Percentiles rank a stretch among this genome's conserved stretches.
These are phyloP conservation scores for Notarius lentiginosus DNA, from an alignment of 2,113 vertebrate species.

Conservation along the genomic window DNA sequence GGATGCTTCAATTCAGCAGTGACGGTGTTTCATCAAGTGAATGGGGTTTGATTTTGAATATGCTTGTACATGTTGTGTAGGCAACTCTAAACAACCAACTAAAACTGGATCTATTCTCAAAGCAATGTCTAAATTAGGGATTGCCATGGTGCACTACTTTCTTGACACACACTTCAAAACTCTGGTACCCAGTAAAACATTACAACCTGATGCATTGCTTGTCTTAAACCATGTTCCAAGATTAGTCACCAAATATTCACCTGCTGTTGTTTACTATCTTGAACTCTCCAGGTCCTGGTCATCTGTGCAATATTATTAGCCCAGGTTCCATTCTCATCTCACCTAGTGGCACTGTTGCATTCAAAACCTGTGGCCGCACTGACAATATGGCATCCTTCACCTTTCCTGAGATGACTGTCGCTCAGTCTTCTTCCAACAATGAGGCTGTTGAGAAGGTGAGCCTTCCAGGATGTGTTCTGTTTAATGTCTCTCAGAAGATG, in stretches of 20 bases:
- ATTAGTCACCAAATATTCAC: background rate
- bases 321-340: slow-evolving; percentile 83
- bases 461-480: slow-evolving; percentile 25
- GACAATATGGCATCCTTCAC: slow-evolving; percentile 77
- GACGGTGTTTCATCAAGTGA: background rate
- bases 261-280: background rate
- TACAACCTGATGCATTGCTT: background rate
- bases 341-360: slow-evolving; percentile 75
- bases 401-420: slow-evolving; percentile 75
- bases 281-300: slow-evolving; percentile 66
- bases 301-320: slow-evolving; percentile 76
- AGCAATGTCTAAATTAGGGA: background rate
- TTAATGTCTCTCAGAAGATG: background rate
- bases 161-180: no score
- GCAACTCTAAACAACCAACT: background rate
- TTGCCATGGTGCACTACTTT: background rate
- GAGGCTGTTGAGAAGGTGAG: slow-evolving; percentile 76
- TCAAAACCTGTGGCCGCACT: slow-evolving; percentile 73
- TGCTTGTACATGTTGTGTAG: background rate
- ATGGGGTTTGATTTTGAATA: background rate
- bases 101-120: background rate
- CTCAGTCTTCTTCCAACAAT: slow-evolving; percentile 56
- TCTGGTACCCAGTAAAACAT: background rate
- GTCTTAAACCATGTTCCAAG: background rate
- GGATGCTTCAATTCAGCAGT: no score